These are phyloP conservation scores for Dryas iulia DNA, from an alignment of 1,140 invertebrate genomes.

Conservation along the genomic window DNA sequence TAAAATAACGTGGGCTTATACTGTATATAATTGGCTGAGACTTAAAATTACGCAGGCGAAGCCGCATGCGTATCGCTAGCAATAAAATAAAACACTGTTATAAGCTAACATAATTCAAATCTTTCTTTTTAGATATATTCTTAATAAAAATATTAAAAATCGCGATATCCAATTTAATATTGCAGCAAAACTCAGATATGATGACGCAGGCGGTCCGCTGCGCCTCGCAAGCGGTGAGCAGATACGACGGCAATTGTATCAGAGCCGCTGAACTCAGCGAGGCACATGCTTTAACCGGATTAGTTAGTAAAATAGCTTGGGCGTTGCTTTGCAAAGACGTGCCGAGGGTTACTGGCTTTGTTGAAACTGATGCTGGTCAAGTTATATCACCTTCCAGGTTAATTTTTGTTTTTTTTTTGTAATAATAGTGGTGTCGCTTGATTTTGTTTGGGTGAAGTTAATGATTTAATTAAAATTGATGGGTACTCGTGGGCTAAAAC, in stretches of 20 bases:
- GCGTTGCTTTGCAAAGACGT: constrained; percentile 60
- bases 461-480: too few relatives aligned
- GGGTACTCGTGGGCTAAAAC: too few relatives aligned
- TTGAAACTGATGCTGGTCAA: constrained; percentile 55
- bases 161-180: constrained; percentile 12
- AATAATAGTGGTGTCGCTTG: not conserved
- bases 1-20: too few relatives aligned
- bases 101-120: not conserved
- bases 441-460: too few relatives aligned
- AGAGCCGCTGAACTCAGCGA: constrained; percentile 60
- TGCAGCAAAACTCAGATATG: constrained; percentile 60
- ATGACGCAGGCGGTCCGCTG: constrained; percentile 58
- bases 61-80: too few relatives aligned
- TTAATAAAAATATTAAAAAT: not conserved
- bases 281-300: constrained; percentile 61
- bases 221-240: constrained; percentile 37
- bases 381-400: constrained; percentile 64
- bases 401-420: not conserved
- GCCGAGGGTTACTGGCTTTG: constrained; percentile 61
- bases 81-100: not conserved
- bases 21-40: too few relatives aligned
- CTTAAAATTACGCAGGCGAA: too few relatives aligned
- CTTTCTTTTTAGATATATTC: not conserved
- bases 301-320: constrained; percentile 60
- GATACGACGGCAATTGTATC: constrained; percentile 40